These are phyloP conservation scores for Lepus timidus DNA, from an alignment of 2,113 vertebrate species.

Conservation along the genomic window DNA sequence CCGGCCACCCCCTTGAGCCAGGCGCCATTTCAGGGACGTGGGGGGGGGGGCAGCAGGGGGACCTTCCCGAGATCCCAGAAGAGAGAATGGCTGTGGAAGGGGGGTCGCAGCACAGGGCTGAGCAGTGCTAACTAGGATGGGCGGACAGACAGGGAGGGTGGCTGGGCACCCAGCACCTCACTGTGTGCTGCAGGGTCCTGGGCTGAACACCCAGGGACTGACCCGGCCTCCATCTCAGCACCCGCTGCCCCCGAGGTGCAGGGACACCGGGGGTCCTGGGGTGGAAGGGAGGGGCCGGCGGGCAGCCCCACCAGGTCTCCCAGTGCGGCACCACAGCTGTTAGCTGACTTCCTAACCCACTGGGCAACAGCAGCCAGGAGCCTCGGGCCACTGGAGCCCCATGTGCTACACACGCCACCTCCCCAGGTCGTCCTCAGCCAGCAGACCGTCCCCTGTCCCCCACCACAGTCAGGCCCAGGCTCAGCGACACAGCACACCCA, in stretches of 20 bases:
- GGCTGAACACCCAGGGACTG: background rate
- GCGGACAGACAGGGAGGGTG: accelerated
- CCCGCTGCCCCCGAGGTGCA: background rate
- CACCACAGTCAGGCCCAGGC: background rate
- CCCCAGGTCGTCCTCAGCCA: background rate
- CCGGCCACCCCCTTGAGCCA: background rate
- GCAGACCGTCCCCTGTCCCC: accelerated
- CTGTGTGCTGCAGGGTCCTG: accelerated
- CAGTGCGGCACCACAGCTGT: background rate
- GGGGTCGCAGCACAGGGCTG: background rate
- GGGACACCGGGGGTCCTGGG: background rate
- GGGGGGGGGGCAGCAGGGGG: background rate
- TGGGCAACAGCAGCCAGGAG: background rate
- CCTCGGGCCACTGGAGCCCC: too few relatives aligned
- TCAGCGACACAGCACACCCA: background rate
- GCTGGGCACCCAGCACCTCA: accelerated
- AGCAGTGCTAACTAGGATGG: background rate
- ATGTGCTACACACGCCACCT: too few relatives aligned
- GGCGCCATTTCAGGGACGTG: too few relatives aligned
- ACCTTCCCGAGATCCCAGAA: background rate
- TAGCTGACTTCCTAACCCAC: background rate
- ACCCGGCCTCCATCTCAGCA: background rate
- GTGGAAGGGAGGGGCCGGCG: background rate
- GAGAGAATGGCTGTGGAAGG: background rate
- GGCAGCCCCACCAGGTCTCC: background rate